Percentiles rank a stretch among this genome's conserved stretches.
Evolutionary conservation across 1,140 invertebrate species (phyloP).

Genomic region (Rhynchophorus ferrugineus): DNA sequence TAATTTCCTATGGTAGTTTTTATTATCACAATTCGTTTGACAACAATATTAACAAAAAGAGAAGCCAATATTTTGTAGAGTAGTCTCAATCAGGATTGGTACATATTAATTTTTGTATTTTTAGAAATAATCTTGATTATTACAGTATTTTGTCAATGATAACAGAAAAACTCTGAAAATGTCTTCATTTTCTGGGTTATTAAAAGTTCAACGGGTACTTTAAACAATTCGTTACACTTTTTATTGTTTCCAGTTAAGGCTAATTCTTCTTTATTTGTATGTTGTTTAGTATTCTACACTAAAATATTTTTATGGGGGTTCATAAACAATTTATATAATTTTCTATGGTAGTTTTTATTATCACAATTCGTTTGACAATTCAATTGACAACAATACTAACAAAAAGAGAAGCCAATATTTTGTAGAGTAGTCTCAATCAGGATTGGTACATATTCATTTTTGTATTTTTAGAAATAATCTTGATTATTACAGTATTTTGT

Average conservation of each 20-base stretch:
- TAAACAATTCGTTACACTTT: no score
- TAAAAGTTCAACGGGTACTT: no score
- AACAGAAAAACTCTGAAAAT: neutral
- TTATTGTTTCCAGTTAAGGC: no score
- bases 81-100: conserved; percentile 17
- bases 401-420: conserved; percentile 7
- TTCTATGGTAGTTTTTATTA: no score
- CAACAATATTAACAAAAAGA: neutral
- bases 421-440: conserved; percentile 14
- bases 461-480: neutral
- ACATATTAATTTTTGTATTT: neutral
- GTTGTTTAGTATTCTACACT: no score
- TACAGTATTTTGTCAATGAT: neutral
- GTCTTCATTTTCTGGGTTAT: neutral
- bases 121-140: neutral
- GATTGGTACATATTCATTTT: conserved; percentile 9
- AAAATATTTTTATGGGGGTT: no score
- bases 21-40: no score
- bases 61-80: conserved; percentile 12
- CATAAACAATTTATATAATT: no score
- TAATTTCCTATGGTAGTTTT: no score
- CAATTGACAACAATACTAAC: conserved; percentile 1
- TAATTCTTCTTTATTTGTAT: no score
- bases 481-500: neutral
- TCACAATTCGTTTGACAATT: no score